phyloP scores from a whole-genome alignment of 2,888 invertebrate species.

The Plebejus anna region DNA sequence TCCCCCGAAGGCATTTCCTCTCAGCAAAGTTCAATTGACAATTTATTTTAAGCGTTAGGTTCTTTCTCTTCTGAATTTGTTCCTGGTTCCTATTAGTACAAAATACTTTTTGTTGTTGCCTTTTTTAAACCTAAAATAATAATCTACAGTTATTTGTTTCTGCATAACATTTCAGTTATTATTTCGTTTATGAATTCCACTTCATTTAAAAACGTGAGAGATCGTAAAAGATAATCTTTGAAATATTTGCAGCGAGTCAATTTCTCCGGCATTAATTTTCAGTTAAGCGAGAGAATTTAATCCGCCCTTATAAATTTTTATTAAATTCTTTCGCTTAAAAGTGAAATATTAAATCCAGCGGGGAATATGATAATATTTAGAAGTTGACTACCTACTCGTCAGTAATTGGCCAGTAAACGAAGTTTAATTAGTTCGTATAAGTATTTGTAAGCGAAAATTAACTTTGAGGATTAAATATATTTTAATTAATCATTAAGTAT shows the following conservation, averaged over 20 bases:
- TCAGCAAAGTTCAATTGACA: slow-evolving; percentile 10
- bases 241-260: background rate
- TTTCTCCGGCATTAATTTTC: slow-evolving; percentile 1
- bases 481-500: background rate
- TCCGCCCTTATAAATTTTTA: slow-evolving; percentile 13
- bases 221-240: background rate
- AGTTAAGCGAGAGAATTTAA: background rate
- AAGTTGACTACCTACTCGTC: background rate
- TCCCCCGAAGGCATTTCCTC: background rate
- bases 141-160: background rate
- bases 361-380: slow-evolving; percentile 8
- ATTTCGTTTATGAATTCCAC: background rate
- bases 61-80: background rate
- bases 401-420: slow-evolving; percentile 16
- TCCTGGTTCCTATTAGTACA: background rate
- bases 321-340: background rate
- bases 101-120: background rate
- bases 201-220: background rate
- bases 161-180: background rate
- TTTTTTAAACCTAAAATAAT: background rate
- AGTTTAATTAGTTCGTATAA: slow-evolving; percentile 24
- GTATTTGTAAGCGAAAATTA: slow-evolving; percentile 18
- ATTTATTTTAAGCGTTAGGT: background rate
- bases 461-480: background rate
- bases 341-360: background rate